Evolutionary conservation across 1,140 invertebrate genomes (phyloP), one percentile per base, ranked within the genome.

Genomic region (Hyles euphorbiae): DNA sequence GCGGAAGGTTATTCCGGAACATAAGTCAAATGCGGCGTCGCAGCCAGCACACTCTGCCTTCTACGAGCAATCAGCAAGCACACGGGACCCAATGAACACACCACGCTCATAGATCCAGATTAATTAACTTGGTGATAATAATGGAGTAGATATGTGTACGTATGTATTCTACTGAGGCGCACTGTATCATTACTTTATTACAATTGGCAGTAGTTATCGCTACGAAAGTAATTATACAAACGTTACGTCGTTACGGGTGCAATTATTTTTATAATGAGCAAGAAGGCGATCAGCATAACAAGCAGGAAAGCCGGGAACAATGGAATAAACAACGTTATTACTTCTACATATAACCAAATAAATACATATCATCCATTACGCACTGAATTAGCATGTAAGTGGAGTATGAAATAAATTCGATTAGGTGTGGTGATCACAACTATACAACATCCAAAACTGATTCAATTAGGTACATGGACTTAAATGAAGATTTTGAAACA

Each of bases 231-330:
- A 54, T 54, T 54, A 54, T 43, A 56, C 50, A 53, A 66, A 67
- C 56, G 34, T 53, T 58, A 56, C 50, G 45, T 63, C 49, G 60
- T 65, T 58, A 65, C 40, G 57, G 64, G 58, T 55, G 66, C 63
- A 71, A 68, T 67, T 67, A 70, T 60, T 58, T 47, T 44, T 57
- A 53, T 70, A 70, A 70, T 71, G 67, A 65, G 56, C 53, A 57
- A 49, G 60, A 59, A 51, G 58, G 45, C 60, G 43, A 70, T 66
- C 60, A 67, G 60, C 65, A 68, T 71, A 63, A 60, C 65, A 62
- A 58, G 65, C 56, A 52, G 50, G 33, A 52, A 52, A 52, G 50
- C 34, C 50, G 49, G 65, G 58, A 72, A 68, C 61, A 72, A 72
- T 63, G 58, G 63, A 60, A 63, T 59, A 34, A 33, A 52, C 3